These are phyloP conservation scores for Edolisoma coerulescens DNA, from an alignment of 2,113 vertebrate genomes.

Conservation along the genomic window DNA sequence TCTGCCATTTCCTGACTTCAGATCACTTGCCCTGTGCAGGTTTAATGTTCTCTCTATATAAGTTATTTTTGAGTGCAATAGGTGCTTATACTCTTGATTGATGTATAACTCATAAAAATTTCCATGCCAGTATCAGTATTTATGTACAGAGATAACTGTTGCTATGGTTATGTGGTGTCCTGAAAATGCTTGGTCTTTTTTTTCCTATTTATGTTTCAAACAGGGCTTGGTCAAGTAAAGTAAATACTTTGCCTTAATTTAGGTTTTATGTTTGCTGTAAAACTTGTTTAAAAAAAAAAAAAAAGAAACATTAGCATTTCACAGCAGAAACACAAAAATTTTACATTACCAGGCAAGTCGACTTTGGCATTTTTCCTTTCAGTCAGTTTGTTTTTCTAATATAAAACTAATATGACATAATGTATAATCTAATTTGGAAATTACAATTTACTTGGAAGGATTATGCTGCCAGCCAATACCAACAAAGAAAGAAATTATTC, in stretches of 20 bases:
- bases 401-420: slow-evolving; percentile 80
- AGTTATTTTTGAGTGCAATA: background rate
- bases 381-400: slow-evolving; percentile 76
- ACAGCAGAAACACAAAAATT: slow-evolving; percentile 56
- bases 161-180: slow-evolving; percentile 6
- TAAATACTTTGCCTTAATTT: slow-evolving; percentile 54
- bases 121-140: background rate
- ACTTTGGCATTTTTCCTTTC: slow-evolving; percentile 70
- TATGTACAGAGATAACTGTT: slow-evolving; percentile 7
- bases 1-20: background rate
- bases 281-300: background rate
- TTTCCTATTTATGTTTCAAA: slow-evolving; percentile 2
- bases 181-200: background rate
- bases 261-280: slow-evolving; percentile 58
- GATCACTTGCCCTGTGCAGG: background rate
- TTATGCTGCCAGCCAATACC: slow-evolving; percentile 73
- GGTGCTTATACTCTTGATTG: background rate
- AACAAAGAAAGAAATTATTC: slow-evolving; percentile 73
- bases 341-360: slow-evolving; percentile 50
- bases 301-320: slow-evolving; percentile 35
- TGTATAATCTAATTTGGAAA: slow-evolving; percentile 80
- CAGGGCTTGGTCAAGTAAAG: slow-evolving; percentile 11
- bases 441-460: slow-evolving; percentile 77
- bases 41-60: background rate
- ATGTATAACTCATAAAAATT: background rate